Conservation (phyloP, 2,888 invertebrate genomes). For the Sphaerophoria taeniata region DNA sequence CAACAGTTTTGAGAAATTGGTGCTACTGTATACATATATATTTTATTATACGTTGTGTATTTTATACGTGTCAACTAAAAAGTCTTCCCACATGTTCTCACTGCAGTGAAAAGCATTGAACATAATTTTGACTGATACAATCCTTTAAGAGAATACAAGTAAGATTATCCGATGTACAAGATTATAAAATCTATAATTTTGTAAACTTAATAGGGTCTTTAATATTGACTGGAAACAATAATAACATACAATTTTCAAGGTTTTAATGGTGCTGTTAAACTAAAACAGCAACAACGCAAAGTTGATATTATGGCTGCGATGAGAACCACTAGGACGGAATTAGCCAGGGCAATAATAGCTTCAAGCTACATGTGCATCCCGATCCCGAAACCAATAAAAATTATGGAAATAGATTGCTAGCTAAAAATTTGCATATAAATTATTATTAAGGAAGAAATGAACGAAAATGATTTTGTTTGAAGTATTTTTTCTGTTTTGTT, state of each 20-base stretch:
- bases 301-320: constrained; percentile 45
- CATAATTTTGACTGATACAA: no score
- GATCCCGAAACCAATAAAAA: constrained; percentile 63
- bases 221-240: constrained; percentile 25
- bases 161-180: no score
- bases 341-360: constrained; percentile 57
- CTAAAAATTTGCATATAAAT: constrained; percentile 69
- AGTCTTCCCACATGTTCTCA: no score
- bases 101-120: no score
- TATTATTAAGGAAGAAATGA: constrained; percentile 64
- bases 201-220: background rate
- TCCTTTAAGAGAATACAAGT: no score
- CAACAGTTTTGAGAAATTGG: no score
- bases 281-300: constrained; percentile 29
- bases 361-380: constrained; percentile 55
- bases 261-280: constrained; percentile 55
- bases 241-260: constrained; percentile 18
- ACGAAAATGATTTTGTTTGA: constrained; percentile 65
- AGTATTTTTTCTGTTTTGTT: constrained; percentile 27
- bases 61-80: no score
- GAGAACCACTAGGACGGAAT: constrained; percentile 32
- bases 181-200: no score
- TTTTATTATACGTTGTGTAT: no score
- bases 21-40: no score
- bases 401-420: constrained; percentile 65